Conservation (phyloP, 2,113 vertebrate genomes). For the Cacatua alba region DNA sequence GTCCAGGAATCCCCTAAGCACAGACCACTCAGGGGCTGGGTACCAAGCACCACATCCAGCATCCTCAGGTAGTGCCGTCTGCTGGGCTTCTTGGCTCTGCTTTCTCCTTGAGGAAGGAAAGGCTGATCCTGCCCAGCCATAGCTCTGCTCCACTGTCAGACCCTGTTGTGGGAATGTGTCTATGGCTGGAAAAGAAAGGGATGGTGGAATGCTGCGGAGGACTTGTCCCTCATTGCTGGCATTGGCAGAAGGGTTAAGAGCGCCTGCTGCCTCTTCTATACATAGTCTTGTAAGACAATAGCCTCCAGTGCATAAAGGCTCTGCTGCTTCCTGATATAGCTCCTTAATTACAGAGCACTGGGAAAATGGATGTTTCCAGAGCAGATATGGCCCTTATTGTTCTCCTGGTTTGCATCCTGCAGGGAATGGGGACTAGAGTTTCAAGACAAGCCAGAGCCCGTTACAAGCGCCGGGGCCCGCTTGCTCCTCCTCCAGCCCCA, state of each 20-base stretch:
- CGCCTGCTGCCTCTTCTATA: neutral
- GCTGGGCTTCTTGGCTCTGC: fast-evolving
- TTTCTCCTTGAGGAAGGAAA: neutral
- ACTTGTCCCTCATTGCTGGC: neutral
- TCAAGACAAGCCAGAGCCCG: neutral
- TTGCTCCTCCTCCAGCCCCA: slow-evolving; percentile 45
- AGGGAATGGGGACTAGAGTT: neutral
- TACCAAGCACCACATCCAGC: neutral
- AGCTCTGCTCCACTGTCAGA: neutral
- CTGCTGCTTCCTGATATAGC: neutral
- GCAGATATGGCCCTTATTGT: neutral
- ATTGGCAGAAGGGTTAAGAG: neutral
- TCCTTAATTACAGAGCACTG: neutral
- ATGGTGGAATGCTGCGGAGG: neutral
- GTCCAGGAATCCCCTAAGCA: neutral
- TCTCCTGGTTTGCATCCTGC: neutral
- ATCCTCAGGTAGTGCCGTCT: fast-evolving
- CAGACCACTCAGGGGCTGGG: fast-evolving
- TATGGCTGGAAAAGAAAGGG: neutral
- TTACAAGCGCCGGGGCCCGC: neutral
- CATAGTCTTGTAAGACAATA: neutral
- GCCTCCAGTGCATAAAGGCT: neutral
- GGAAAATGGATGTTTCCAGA: neutral
- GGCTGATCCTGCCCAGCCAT: neutral
- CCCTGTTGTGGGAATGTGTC: neutral